Percentiles rank a stretch among this genome's conserved stretches.
These are phyloP conservation scores for Ashinkailepas kermadecensis DNA, from an alignment of 2,888 invertebrate species.

Conservation along the genomic window DNA sequence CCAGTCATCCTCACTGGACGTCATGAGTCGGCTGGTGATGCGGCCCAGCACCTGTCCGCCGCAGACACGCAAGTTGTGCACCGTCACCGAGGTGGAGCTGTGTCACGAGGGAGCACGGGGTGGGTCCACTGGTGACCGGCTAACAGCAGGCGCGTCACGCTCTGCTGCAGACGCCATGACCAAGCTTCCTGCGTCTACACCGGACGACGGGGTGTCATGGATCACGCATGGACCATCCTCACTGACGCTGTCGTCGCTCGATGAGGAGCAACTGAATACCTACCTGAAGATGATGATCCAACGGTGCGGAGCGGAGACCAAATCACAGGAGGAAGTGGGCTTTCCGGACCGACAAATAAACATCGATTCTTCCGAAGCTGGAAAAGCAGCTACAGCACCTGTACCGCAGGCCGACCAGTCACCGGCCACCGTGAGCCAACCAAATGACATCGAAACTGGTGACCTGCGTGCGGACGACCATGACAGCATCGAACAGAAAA, in stretches of 20 bases:
- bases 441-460: background rate
- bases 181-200: background rate
- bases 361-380: background rate
- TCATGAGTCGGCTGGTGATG: background rate
- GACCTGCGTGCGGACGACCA: background rate
- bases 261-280: background rate
- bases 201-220: too few species aligned
- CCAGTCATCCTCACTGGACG: background rate
- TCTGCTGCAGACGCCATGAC: too few species aligned
- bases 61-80: background rate
- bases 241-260: background rate
- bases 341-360: background rate
- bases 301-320: background rate
- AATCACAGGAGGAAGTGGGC: background rate
- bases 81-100: background rate
- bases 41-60: background rate
- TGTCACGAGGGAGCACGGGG: too few species aligned
- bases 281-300: background rate
- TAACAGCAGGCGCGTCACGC: too few species aligned
- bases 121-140: too few species aligned
- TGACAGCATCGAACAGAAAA: background rate
- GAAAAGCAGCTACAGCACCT: background rate
- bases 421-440: too few species aligned
- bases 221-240: background rate
- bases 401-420: too few species aligned